phyloP scores from a whole-genome alignment of 2,113 vertebrate genomes.

The Mastomys coucha region DNA sequence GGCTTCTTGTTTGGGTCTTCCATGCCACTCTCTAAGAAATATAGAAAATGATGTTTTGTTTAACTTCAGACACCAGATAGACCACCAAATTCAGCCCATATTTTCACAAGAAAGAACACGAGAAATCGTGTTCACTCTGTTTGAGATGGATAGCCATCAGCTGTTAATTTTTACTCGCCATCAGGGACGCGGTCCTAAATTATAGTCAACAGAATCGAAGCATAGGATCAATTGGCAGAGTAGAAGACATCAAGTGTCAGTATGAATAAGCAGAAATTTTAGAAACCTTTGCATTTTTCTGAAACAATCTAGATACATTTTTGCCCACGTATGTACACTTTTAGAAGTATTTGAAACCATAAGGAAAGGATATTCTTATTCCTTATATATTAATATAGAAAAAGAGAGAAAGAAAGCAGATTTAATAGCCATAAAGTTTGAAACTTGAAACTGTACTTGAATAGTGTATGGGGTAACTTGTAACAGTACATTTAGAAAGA shows the following conservation, averaged over 20 bases:
- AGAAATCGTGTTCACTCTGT: neutral
- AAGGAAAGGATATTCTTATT: neutral
- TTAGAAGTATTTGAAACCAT: neutral
- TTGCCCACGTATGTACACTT: neutral
- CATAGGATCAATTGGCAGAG: neutral
- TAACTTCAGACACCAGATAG: neutral
- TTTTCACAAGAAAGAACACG: neutral
- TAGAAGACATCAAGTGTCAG: neutral
- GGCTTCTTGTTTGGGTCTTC: neutral
- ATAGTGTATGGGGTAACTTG: neutral
- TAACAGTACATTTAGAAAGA: neutral
- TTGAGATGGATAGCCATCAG: neutral
- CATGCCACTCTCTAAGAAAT: neutral
- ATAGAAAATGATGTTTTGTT: neutral
- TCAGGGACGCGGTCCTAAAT: neutral
- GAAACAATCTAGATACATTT: neutral
- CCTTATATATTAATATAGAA: neutral
- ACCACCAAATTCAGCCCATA: neutral
- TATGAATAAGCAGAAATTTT: neutral
- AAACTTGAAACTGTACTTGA: neutral
- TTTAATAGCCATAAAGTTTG: neutral
- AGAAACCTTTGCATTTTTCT: slow-evolving; percentile 12
- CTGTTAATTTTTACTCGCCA: neutral
- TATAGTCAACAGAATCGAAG: neutral
- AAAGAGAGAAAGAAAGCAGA: neutral